Base-by-base conservation (phyloP, 2,113 vertebrate genomes). In the Perca schrenkii region DNA sequence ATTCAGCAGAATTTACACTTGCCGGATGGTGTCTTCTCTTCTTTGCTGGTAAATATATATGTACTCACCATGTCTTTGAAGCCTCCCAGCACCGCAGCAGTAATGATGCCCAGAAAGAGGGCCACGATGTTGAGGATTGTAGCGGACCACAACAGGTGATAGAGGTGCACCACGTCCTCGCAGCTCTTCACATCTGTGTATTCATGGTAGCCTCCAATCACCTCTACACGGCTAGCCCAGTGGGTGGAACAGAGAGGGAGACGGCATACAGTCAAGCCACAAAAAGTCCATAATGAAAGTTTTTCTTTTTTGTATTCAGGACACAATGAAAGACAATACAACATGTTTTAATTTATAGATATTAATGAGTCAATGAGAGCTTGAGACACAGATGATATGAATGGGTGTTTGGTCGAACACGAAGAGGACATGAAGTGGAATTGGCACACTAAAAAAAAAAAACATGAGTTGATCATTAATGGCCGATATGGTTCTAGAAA, bases 161-260 rank as follows among this genome's bases (percentile, higher is more conserved):
- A 98, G 71, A 99, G 98, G 86, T 99, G 96, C 83, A 99, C 97
- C 89, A 99, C 98, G 22, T 99, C 98, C 86, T 99, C 96, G 94
- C 98, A 99, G 94, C 98, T 99, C 91, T 94, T 97, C 87, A 99
- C 98, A 21, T 99, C 98, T 0, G 97, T 98, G 91, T 98, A 99
- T 68, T 98, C 98, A 4, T 99, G 98, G 94, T 99, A 99, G 22
- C 98, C 97, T 58, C 98, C 98, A 4, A 93, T 91, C 66, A 94
- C 74, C 77, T 96, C 95, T 0, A 94, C 93, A 3, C 93, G 97
- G 92, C 96, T 97, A 85, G 58, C 88, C 91, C 87, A 85, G 81
- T 57, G 65, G 85, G 65, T 12, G 70, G 74, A 47, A 89, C 52
- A 93, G 76, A 91, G 75, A 88, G 65, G 70, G 36, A 58, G 50